Base-by-base conservation (phyloP, 2,113 vertebrate genomes). In the Sinocyclocheilus maitianheensis region DNA sequence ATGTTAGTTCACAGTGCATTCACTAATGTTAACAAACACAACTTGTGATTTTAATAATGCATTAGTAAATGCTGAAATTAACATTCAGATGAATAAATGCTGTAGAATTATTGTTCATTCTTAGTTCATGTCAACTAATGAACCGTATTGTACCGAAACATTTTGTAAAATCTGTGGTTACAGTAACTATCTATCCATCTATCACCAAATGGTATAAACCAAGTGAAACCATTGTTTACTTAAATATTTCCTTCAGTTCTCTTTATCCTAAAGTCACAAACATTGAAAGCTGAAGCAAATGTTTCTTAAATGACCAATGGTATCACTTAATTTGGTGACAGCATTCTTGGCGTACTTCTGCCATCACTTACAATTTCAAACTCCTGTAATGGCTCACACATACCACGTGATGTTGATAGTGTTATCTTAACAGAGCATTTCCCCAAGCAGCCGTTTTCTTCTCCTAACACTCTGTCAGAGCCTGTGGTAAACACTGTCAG, bases 401-500 rank as follows among this genome's bases (percentile, higher is more conserved):
- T 78, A 81, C 46, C 62, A 22, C n/a, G 85, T 72, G 74, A 90
- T 92, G 92, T 93, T 89, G 91, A 93, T 92, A 82, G 90, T 89
- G 87, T 93, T 93, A 93, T 94, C 92, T 93, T 93, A 95, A 92
- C 90, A 92, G 89, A 91, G 89, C 88, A 88, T 92, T 92, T 92
- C 84, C 91, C 90, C 77, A 14, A 85, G 87, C 86, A 79, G 91
- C 85, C 87, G 85, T 86, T 86, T 88, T 88, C 77, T 86, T 85
- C 91, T 92, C 89, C 91, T 89, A 92, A 89, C 93, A 94, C 93
- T 94, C 91, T 93, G 94, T 95, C 93, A 94, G 93, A 87, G 85
- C 62, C 83, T 84, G 71, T 65, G 87, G 87, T 95, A 95, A 95
- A 95, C 94, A 95, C 51, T 94, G 95, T 94, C 94, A 93, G 89